Conservation (phyloP, 2,888 invertebrate species). For the Rhaphigaster nebulosa region DNA sequence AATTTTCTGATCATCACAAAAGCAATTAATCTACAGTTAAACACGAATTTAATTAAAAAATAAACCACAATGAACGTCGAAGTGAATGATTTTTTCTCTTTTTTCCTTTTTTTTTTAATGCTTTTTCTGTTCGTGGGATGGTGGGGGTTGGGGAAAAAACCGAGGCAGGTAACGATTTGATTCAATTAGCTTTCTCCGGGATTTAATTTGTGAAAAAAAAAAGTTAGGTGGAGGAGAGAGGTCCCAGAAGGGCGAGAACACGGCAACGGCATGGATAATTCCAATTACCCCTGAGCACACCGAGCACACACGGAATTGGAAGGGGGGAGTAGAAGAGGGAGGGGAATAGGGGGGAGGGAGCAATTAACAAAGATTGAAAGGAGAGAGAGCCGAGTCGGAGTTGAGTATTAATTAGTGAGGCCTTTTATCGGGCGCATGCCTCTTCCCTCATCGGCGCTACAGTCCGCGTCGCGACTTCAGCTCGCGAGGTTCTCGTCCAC, state of each 20-base stretch:
- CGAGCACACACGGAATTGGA: constrained; percentile 24
- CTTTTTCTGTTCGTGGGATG: constrained; percentile 33
- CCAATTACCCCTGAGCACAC: constrained; percentile 54
- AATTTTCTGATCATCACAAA: constrained; percentile 30
- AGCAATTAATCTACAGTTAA: constrained; percentile 44
- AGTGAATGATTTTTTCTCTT: constrained; percentile 26
- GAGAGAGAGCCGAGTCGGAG: constrained; percentile 47
- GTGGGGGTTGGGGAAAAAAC: background rate
- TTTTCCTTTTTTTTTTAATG: background rate
- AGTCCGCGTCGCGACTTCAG: background rate
- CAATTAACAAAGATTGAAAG: constrained; percentile 59
- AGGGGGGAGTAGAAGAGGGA: background rate
- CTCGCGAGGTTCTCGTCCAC: background rate
- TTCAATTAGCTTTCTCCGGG: constrained; percentile 57
- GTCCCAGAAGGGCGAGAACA: constrained; percentile 2
- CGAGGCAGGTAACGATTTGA: constrained; percentile 55
- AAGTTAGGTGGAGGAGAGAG: constrained; percentile 32
- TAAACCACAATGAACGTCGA: constrained; percentile 49
- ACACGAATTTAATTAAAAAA: constrained; percentile 48
- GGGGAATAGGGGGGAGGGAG: background rate
- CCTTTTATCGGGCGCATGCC: constrained; percentile 54
- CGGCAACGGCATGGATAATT: constrained; percentile 58
- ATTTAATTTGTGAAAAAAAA: constrained; percentile 57
- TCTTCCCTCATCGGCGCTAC: background rate
- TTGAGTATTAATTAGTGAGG: constrained; percentile 54